Conservation (phyloP, 2,888 invertebrate genomes). For the Xiphydria camelus region DNA sequence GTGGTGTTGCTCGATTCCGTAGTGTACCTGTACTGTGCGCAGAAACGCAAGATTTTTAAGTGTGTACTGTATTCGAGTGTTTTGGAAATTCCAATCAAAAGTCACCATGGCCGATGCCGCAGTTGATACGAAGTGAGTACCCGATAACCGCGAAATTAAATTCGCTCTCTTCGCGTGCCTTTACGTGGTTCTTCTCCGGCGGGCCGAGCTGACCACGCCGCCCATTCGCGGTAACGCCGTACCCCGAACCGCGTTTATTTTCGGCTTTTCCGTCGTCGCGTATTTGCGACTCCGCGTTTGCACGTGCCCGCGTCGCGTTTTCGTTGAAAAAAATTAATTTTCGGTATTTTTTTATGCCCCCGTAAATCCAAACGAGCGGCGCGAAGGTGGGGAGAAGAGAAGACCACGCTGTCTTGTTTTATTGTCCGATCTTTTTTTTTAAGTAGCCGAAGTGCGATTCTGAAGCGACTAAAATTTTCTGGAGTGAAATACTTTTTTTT, state of each 20-base stretch:
- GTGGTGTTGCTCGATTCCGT: conserved; percentile 30
- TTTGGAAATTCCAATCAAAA: conserved; percentile 23
- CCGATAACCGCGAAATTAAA: conserved; percentile 23
- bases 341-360: conserved; percentile 1
- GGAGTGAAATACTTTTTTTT: too few species aligned
- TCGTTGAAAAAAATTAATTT: background rate
- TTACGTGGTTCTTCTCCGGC: conserved; percentile 8
- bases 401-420: conserved; percentile 3
- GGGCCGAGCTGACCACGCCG: conserved; percentile 15
- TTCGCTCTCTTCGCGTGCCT: too few species aligned
- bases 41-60: conserved; percentile 12
- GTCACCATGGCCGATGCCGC: conserved; percentile 68
- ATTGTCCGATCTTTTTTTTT: too few species aligned
- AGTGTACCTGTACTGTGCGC: conserved; percentile 14
- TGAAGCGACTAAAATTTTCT: too few species aligned
- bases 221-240: background rate
- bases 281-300: background rate
- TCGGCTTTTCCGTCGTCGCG: conserved; percentile 5
- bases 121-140: conserved; percentile 69
- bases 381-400: conserved; percentile 3
- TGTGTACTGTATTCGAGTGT: conserved; percentile 13
- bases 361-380: too few species aligned
- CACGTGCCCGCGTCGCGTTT: background rate
- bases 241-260: conserved; percentile 2
- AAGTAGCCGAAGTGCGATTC: too few species aligned